These are phyloP conservation scores for Heterodera carotae DNA, from an alignment of 1,140 invertebrate species.

Conservation along the genomic window DNA sequence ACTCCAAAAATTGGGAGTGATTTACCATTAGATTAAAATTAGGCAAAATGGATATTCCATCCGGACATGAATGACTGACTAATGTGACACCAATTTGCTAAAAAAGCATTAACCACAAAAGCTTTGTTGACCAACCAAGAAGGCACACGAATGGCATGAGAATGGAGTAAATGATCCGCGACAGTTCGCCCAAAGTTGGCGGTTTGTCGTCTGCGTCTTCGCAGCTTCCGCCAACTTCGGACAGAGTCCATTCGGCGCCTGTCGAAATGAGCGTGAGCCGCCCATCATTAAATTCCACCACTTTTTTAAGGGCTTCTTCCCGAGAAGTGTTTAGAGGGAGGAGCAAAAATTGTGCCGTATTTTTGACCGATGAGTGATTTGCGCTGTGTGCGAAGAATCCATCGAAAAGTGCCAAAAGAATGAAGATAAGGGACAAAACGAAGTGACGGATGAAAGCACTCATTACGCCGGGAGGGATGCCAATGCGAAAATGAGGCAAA, in stretches of 20 bases:
- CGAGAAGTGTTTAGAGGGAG: no score
- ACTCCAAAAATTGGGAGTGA: no score
- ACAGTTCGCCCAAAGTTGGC: slow-evolving; percentile 27
- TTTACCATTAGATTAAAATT: no score
- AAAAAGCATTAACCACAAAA: background rate
- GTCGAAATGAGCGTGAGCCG: background rate
- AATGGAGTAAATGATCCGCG: slow-evolving; percentile 35
- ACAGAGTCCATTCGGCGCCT: background rate
- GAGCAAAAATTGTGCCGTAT: no score
- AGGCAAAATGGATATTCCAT: no score
- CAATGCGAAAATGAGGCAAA: background rate
- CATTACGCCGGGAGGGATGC: background rate
- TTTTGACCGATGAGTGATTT: background rate
- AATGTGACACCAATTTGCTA: no score
- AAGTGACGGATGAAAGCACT: background rate
- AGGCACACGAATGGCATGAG: slow-evolving; percentile 47
- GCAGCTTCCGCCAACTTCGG: background rate
- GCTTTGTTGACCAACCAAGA: slow-evolving; percentile 26
- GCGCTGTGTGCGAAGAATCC: background rate
- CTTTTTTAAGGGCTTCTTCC: no score
- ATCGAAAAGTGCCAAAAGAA: background rate
- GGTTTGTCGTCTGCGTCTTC: slow-evolving; percentile 12
- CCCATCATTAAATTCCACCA: no score
- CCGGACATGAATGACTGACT: no score
- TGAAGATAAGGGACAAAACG: background rate